These are phyloP conservation scores for Penaeus monodon DNA, from an alignment of 2,888 invertebrate genomes.

Conservation along the genomic window DNA sequence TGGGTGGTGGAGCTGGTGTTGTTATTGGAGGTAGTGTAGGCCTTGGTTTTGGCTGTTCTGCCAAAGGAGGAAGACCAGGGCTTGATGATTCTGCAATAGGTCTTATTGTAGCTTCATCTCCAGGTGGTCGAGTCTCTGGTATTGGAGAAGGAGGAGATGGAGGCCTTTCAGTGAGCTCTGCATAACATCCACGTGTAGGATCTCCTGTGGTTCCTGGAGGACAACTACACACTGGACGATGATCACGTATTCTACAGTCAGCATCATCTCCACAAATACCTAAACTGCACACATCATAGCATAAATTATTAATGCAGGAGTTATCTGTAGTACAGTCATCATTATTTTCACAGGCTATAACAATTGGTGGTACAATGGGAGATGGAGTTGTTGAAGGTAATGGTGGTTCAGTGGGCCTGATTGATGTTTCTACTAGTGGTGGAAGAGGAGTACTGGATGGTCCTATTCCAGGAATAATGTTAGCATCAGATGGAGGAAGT, in stretches of 20 bases:
- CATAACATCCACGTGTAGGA: conserved; percentile 72
- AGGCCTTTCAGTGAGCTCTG: conserved; percentile 34
- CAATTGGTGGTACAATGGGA: conserved; percentile 68
- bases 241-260: conserved; percentile 82
- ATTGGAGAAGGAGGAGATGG: conserved; percentile 4
- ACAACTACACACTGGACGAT: conserved; percentile 81
- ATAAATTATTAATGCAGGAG: conserved; percentile 56
- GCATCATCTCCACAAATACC: conserved; percentile 73
- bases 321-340: conserved; percentile 57
- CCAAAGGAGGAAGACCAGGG: conserved; percentile 29
- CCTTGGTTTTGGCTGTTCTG: conserved; percentile 26
- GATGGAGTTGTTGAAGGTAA: conserved; percentile 40
- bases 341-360: conserved; percentile 73
- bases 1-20: conserved; percentile 63
- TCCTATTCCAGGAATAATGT: conserved; percentile 17
- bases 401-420: conserved; percentile 13
- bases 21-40: conserved; percentile 39
- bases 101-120: background rate
- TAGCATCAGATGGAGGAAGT: background rate
- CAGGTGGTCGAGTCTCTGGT: background rate
- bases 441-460: conserved; percentile 13
- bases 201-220: conserved; percentile 82
- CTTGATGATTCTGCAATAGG: conserved; percentile 31
- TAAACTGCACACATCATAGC: conserved; percentile 53
- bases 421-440: conserved; percentile 36